phyloP scores from a whole-genome alignment of 2,113 vertebrate species.

The Callospermophilus lateralis region DNA sequence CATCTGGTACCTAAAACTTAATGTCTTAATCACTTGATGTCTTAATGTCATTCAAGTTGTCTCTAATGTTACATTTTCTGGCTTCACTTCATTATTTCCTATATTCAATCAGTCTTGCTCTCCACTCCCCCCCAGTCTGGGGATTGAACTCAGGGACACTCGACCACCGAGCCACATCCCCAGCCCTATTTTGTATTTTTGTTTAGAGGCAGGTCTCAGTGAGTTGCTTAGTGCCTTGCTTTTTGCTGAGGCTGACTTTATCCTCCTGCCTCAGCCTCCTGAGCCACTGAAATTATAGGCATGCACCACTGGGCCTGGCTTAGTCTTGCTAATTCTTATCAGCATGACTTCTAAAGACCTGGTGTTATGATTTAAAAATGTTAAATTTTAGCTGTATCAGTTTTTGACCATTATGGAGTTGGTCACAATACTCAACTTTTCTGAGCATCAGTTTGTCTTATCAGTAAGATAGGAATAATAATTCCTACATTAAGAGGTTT shows the following conservation, averaged over 20 bases:
- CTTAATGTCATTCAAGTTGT: not conserved
- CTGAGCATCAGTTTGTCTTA: not conserved
- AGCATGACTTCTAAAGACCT: not conserved
- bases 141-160: no score
- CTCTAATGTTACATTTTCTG: not conserved
- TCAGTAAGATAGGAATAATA: not conserved
- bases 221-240: no score
- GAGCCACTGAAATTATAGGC: no score
- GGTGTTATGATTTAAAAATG: not conserved
- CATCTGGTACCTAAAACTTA: not conserved
- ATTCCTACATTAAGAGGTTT: not conserved
- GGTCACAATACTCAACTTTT: constrained; percentile 27
- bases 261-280: no score
- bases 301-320: no score
- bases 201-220: no score
- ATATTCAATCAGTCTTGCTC: not conserved
- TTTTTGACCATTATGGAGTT: not conserved
- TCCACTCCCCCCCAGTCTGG: no score
- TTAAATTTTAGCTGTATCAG: constrained; percentile 20
- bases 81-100: not conserved
- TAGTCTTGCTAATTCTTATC: constrained; percentile 17
- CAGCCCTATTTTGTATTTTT: no score
- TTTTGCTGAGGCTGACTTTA: no score
- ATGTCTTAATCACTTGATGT: not conserved
- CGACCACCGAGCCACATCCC: no score